phyloP scores from a whole-genome alignment of 2,888 invertebrate species.

The Meandrusa payeni region DNA sequence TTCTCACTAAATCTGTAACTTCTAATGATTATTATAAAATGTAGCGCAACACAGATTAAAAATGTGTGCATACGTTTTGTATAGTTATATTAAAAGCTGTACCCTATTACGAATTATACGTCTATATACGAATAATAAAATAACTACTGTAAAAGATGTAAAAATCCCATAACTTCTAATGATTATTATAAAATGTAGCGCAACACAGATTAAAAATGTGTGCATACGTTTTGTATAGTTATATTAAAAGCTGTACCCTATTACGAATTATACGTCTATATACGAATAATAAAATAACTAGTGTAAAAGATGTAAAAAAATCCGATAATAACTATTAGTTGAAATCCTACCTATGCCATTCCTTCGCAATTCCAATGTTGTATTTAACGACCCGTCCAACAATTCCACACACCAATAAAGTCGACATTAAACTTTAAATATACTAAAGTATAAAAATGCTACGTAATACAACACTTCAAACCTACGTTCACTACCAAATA shows the following conservation, averaged over 20 bases:
- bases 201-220: too few relatives aligned
- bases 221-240: too few relatives aligned
- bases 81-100: too few relatives aligned
- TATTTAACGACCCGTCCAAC: not conserved
- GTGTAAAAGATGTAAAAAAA: constrained; percentile 2
- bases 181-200: too few relatives aligned
- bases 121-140: too few relatives aligned
- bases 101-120: not conserved
- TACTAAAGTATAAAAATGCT: constrained; percentile 14
- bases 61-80: too few relatives aligned
- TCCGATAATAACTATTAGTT: not conserved
- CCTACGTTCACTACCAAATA: constrained; percentile 8
- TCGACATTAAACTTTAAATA: not conserved
- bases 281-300: constrained; percentile 8
- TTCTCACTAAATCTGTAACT: too few relatives aligned
- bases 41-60: too few relatives aligned
- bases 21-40: too few relatives aligned
- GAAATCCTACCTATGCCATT: constrained; percentile 7
- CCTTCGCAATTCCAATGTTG: constrained; percentile 17
- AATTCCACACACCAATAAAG: not conserved
- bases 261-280: not conserved
- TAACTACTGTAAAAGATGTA: constrained; percentile 1
- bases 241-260: too few relatives aligned
- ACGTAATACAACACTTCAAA: constrained; percentile 6
- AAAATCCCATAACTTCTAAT: too few relatives aligned